Evolutionary conservation across 2,888 invertebrate species (phyloP).

Genomic region (Agrotis ipsilon): DNA sequence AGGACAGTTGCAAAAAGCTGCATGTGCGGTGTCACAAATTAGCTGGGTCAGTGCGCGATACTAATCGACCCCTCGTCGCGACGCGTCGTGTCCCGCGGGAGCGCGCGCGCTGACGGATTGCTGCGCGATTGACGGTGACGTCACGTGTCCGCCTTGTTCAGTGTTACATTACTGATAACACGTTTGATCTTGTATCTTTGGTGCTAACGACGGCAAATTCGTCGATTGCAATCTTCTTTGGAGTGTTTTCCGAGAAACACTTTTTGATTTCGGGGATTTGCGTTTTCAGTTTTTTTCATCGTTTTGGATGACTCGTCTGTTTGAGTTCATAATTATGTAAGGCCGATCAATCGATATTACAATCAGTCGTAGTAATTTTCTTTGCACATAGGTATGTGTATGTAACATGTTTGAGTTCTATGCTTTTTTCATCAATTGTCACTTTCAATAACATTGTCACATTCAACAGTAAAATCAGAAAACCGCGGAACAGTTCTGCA

Average conservation of each 20-base stretch:
- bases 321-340: too few relatives aligned
- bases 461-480: too few relatives aligned
- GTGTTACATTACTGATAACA: conserved; percentile 67
- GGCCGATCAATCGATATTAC: too few relatives aligned
- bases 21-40: conserved; percentile 74
- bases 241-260: not conserved
- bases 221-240: conserved; percentile 19
- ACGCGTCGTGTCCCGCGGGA: conserved; percentile 71
- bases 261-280: not conserved
- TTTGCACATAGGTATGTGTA: too few relatives aligned
- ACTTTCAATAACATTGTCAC: too few relatives aligned
- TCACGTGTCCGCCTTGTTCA: conserved; percentile 73
- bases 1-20: conserved; percentile 55
- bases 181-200: conserved; percentile 64
- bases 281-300: too few relatives aligned
- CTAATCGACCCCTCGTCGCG: conserved; percentile 67
- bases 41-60: conserved; percentile 71
- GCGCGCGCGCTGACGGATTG: conserved; percentile 81
- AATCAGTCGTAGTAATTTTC: too few relatives aligned
- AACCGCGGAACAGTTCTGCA: too few relatives aligned
- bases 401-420: too few relatives aligned
- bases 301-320: too few relatives aligned
- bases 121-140: conserved; percentile 77
- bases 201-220: conserved; percentile 43
- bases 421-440: too few relatives aligned